Percentiles rank a stretch among this genome's conserved stretches.
Evolutionary conservation across 92 coral and sea anemone species (phyloP).

Genomic region (Pocillopora grandis): DNA sequence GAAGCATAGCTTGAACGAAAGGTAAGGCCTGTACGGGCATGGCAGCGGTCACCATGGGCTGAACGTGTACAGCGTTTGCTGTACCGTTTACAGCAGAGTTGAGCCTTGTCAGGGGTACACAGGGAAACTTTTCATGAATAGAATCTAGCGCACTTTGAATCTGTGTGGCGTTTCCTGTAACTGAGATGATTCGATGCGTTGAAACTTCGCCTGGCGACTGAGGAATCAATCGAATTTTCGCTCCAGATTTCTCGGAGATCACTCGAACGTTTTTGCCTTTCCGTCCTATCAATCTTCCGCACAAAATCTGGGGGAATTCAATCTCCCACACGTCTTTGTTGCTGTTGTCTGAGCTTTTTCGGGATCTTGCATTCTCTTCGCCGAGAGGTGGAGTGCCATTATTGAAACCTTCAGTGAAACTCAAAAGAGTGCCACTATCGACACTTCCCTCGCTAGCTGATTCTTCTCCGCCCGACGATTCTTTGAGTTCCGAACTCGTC

Average conservation of each 20-base stretch:
- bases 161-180: slow-evolving; percentile 84
- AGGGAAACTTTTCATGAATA: slow-evolving; percentile 89
- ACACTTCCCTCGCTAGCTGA: slow-evolving; percentile 82
- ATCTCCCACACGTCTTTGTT: slow-evolving; percentile 94
- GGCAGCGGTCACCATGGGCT: slow-evolving; percentile 28
- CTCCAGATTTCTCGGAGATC: slow-evolving; percentile 86
- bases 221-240: slow-evolving; percentile 94
- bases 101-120: slow-evolving; percentile 80
- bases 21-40: slow-evolving; percentile 58
- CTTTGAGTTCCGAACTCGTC: slow-evolving; percentile 64
- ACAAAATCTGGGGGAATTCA: slow-evolving; percentile 94
- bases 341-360: slow-evolving; percentile 25
- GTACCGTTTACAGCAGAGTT: slow-evolving; percentile 55
- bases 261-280: slow-evolving; percentile 94
- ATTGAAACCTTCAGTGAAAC: slow-evolving; percentile 60
- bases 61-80: slow-evolving; percentile 22
- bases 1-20: slow-evolving; percentile 75
- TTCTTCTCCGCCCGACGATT: slow-evolving; percentile 71
- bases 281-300: slow-evolving; percentile 95
- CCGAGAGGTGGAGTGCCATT: slow-evolving; percentile 51
- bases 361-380: slow-evolving; percentile 52
- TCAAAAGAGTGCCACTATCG: slow-evolving; percentile 68
- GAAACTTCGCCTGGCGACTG: slow-evolving; percentile 93
- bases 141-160: slow-evolving; percentile 78
- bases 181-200: slow-evolving; percentile 88